These are phyloP conservation scores for Nycticryphes semicollaris DNA, from an alignment of 2,113 vertebrate genomes.

Conservation along the genomic window DNA sequence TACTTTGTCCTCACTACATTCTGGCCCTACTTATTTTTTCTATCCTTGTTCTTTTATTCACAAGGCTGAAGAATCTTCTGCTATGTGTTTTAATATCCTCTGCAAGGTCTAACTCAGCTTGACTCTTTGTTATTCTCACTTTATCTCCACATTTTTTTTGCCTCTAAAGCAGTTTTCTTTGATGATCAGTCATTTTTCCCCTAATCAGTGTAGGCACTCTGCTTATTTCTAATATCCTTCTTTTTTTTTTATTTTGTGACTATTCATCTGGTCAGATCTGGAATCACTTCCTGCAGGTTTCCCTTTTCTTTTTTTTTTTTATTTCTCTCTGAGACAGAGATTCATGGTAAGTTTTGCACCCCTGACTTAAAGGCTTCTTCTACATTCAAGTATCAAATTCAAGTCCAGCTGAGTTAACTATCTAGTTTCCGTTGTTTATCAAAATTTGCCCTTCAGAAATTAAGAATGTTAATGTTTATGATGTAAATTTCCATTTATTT, in stretches of 20 bases:
- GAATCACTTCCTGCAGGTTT: background rate
- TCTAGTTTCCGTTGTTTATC: background rate
- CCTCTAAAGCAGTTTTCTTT: slow-evolving; percentile 19
- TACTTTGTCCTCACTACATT: background rate
- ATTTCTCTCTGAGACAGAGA: background rate
- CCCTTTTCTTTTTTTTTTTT: background rate
- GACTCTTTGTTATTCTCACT: slow-evolving; percentile 35
- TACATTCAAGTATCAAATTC: background rate
- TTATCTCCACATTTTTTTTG: slow-evolving; percentile 28
- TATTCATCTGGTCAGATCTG: background rate
- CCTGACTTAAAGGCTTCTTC: background rate
- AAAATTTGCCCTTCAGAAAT: background rate
- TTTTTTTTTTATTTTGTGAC: background rate
- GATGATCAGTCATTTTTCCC: slow-evolving; percentile 23
- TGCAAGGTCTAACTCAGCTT: slow-evolving; percentile 33
- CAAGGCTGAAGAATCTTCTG: background rate
- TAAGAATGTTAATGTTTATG: background rate
- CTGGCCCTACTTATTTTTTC: background rate
- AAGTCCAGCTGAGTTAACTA: background rate
- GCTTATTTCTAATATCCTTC: slow-evolving; percentile 32
- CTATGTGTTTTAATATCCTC: slow-evolving; percentile 43
- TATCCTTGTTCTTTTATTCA: background rate
- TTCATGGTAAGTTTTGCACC: background rate
- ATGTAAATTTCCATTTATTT: background rate
- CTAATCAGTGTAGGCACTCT: slow-evolving; percentile 6